phyloP scores from a whole-genome alignment of 2,113 vertebrate genomes.

The Neopipo cinnamomea region DNA sequence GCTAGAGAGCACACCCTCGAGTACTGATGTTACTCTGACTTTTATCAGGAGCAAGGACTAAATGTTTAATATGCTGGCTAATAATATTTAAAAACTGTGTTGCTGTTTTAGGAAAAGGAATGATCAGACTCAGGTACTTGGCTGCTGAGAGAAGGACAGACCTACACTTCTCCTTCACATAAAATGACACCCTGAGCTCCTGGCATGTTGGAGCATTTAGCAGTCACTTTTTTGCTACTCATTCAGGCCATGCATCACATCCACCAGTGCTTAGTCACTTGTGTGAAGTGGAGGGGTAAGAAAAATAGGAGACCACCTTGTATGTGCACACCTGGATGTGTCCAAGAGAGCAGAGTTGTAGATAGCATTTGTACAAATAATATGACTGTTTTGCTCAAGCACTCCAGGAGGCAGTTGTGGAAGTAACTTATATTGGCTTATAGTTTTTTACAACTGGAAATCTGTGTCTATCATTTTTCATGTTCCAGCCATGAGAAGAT shows the following conservation, averaged over 20 bases:
- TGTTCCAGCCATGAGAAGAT: background rate
- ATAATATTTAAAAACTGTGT: background rate
- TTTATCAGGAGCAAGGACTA: background rate
- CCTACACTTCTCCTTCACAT: background rate
- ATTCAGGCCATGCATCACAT: background rate
- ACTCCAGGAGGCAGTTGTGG: background rate
- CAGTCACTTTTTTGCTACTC: background rate
- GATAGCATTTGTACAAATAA: background rate
- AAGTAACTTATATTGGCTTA: background rate
- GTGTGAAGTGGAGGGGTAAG: background rate
- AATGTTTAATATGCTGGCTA: background rate
- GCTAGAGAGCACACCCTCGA: accelerated
- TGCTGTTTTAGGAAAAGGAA: background rate
- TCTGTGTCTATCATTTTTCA: background rate
- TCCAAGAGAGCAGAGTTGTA: background rate
- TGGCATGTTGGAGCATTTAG: background rate
- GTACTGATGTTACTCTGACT: background rate
- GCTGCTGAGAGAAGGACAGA: background rate
- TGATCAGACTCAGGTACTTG: background rate
- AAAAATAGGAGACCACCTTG: background rate
- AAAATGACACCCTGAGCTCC: background rate
- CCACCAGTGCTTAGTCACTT: background rate
- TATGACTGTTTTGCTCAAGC: background rate
- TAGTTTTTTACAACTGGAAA: background rate
- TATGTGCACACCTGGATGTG: background rate